phyloP scores from a whole-genome alignment of 2,113 vertebrate species.

The Tichodroma muraria region DNA sequence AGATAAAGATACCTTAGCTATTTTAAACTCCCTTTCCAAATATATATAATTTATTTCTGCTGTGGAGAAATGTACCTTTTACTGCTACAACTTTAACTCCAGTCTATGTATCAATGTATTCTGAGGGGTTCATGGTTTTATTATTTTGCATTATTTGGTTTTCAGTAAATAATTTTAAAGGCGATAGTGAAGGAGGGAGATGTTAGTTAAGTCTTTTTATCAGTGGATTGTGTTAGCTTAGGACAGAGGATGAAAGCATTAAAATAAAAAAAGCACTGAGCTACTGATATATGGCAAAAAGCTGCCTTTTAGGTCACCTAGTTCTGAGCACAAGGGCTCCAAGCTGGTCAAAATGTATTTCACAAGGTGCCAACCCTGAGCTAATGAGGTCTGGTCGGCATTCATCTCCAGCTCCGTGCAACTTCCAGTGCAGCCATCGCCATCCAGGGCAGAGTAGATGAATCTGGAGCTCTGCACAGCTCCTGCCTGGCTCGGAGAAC shows the following conservation, averaged over 20 bases:
- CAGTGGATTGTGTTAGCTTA: neutral
- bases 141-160: neutral
- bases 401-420: neutral
- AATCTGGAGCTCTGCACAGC: neutral
- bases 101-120: neutral
- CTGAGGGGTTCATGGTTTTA: neutral
- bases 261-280: neutral
- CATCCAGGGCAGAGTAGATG: neutral
- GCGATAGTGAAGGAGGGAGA: neutral
- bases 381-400: neutral
- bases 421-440: neutral
- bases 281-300: neutral
- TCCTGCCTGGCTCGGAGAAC: neutral
- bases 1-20: neutral
- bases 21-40: neutral
- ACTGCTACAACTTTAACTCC: neutral
- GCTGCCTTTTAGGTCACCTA: neutral
- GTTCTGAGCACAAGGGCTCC: neutral
- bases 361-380: neutral
- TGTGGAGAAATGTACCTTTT: neutral
- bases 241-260: neutral
- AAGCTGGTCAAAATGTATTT: neutral
- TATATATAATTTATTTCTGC: neutral
- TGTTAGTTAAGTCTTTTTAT: neutral
- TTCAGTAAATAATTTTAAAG: neutral